Percentiles rank a stretch among this genome's conserved stretches.
Conservation (phyloP, 2,113 vertebrate species). For the Rhabdornis inornatus region DNA sequence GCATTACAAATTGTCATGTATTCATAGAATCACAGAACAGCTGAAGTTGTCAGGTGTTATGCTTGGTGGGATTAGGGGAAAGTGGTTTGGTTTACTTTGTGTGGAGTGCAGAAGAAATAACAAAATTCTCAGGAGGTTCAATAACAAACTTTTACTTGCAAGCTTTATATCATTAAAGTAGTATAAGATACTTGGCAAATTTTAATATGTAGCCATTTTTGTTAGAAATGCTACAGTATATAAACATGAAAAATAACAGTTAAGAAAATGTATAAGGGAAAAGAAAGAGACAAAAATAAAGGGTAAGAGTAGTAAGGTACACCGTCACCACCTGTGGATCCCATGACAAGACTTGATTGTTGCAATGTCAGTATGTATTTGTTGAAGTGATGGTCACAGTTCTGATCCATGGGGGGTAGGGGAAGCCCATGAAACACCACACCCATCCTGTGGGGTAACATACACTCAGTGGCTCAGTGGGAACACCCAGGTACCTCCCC, state of each 20-base stretch:
- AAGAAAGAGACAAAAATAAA: not conserved
- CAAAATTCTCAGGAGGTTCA: not conserved
- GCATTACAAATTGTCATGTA: not conserved
- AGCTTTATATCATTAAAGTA: not conserved
- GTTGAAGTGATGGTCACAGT: no score
- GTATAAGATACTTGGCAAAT: not conserved
- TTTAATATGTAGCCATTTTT: not conserved
- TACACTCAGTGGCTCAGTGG: not conserved
- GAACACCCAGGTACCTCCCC: not conserved
- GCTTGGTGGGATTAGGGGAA: not conserved
- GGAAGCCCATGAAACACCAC: rapidly evolving
- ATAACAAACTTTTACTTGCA: not conserved
- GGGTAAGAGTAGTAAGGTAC: not conserved
- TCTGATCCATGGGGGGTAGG: rapidly evolving
- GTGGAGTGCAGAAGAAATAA: rapidly evolving
- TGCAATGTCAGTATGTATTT: not conserved
- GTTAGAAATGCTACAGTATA: not conserved
- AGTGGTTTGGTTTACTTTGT: not conserved
- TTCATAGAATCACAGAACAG: not conserved
- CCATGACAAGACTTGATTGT: rapidly evolving
- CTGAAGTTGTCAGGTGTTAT: not conserved
- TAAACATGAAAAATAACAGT: not conserved
- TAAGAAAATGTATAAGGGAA: not conserved
- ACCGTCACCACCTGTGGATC: not conserved
- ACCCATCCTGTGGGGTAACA: not conserved